Evolutionary conservation across 2,888 invertebrate genomes (phyloP).

Genomic region (Meandrusa payeni): DNA sequence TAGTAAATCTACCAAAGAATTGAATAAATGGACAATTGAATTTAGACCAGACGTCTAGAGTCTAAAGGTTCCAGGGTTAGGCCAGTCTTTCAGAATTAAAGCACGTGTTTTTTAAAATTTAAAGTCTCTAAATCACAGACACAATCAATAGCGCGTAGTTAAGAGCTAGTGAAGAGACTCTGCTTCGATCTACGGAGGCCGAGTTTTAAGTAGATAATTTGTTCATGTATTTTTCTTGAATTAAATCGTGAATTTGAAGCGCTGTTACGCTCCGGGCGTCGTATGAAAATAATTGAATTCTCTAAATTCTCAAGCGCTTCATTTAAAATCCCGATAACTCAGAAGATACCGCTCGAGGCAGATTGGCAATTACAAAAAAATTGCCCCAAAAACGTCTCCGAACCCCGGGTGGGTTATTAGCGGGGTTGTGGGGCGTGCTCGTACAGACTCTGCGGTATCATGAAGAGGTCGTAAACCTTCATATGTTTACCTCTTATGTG

Average conservation of each 20-base stretch:
- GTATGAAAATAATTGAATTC: conserved; percentile 27
- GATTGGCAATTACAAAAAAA: conserved; percentile 66
- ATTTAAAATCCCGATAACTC: conserved; percentile 27
- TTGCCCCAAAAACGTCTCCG: conserved; percentile 43
- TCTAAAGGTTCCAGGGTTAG: too few species aligned
- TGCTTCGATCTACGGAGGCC: too few species aligned
- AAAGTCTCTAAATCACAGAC: too few species aligned
- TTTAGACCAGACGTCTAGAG: too few species aligned
- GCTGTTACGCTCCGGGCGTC: conserved; percentile 17
- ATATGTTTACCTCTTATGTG: not conserved
- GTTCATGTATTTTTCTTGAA: conserved; percentile 21
- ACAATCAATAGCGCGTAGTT: too few species aligned
- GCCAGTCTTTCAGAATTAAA: too few species aligned
- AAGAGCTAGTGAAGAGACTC: too few species aligned
- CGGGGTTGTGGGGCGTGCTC: conserved; percentile 28
- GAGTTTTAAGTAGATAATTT: not conserved
- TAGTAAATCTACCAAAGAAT: too few species aligned
- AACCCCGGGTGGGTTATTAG: conserved; percentile 33
- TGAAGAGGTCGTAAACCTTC: conserved; percentile 19
- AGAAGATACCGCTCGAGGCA: conserved; percentile 39
- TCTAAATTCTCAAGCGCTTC: conserved; percentile 23
- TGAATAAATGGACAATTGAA: too few species aligned
- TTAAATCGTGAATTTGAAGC: conserved; percentile 14
- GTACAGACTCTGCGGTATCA: conserved; percentile 28
- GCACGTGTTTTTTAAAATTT: too few species aligned